A percentile compares a stretch with the other conserved stretches of the same genome.
Evolutionary conservation across 2,888 invertebrate genomes (phyloP).

Genomic region (Autographa gamma): DNA sequence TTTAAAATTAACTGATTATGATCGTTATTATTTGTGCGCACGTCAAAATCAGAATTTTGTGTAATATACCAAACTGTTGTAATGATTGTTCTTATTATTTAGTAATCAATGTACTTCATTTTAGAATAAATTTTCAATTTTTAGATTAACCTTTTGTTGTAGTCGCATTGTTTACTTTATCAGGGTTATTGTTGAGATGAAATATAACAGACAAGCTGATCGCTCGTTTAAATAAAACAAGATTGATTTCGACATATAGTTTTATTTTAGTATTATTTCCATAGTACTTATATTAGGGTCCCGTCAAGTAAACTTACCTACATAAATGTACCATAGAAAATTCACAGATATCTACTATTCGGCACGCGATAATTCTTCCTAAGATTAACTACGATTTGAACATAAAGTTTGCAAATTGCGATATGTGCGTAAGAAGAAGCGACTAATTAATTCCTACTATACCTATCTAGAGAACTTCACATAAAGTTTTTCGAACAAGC

Average conservation of each 20-base stretch:
- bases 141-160: conserved; percentile 71
- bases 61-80: conserved; percentile 36
- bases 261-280: conserved; percentile 60
- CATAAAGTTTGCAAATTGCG: conserved; percentile 62
- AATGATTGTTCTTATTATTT: conserved; percentile 49
- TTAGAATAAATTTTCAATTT: conserved; percentile 75
- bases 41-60: conserved; percentile 54
- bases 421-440: conserved; percentile 73
- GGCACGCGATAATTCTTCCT: conserved; percentile 63
- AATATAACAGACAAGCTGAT: conserved; percentile 45
- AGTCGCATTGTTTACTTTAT: conserved; percentile 60
- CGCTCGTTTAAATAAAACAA: conserved; percentile 71
- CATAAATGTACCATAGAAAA: conserved; percentile 60
- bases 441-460: conserved; percentile 36
- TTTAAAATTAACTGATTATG: conserved; percentile 39
- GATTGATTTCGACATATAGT: conserved; percentile 55
- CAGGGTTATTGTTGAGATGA: conserved; percentile 52
- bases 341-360: conserved; percentile 61
- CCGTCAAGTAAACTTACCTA: conserved; percentile 67
- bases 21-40: conserved; percentile 19
- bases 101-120: conserved; percentile 65
- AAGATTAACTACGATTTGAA: conserved; percentile 44
- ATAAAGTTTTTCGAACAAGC: conserved; percentile 57
- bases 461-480: conserved; percentile 50
- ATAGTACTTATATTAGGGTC: conserved; percentile 73